Conservation (phyloP, 2,797 vertebrate species). For the Pelodytes ibericus region DNA sequence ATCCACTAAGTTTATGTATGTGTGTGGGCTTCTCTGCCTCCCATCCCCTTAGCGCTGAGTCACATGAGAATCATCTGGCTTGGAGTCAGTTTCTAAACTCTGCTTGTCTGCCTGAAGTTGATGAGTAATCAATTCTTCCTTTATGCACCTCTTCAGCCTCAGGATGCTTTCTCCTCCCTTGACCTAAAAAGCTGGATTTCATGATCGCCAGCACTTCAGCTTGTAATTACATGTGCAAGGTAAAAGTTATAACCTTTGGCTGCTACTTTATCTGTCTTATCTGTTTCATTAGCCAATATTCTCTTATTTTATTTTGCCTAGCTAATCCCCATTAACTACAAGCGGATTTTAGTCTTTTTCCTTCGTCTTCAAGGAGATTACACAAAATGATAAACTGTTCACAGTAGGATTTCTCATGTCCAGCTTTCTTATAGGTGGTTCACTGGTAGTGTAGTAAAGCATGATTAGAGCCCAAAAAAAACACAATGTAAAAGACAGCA, state of each 20-base stretch:
- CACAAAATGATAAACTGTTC: too few species aligned
- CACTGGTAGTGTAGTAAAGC: too few species aligned
- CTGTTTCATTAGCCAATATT: neutral
- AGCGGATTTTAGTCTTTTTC: too few species aligned
- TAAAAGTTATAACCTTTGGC: slow-evolving; percentile 2
- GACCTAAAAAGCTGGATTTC: slow-evolving; percentile 46
- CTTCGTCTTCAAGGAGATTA: too few species aligned
- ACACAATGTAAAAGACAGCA: too few species aligned
- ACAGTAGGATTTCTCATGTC: too few species aligned
- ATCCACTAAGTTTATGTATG: neutral
- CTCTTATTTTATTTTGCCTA: neutral
- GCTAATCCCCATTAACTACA: too few species aligned
- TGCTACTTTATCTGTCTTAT: neutral
- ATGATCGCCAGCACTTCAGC: slow-evolving; percentile 18
- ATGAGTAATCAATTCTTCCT: slow-evolving; percentile 40
- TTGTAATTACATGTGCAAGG: slow-evolving; percentile 14
- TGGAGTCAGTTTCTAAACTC: slow-evolving; percentile 20
- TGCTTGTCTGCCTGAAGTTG: slow-evolving; percentile 30
- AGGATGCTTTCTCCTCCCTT: slow-evolving; percentile 31
- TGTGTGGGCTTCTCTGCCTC: slow-evolving; percentile 1
- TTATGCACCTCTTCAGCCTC: slow-evolving; percentile 26
- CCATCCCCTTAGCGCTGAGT: slow-evolving; percentile 7
- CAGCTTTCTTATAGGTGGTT: too few species aligned
- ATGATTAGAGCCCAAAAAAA: too few species aligned
- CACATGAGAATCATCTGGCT: slow-evolving; percentile 17